Percentiles rank a stretch among this genome's conserved stretches.
Evolutionary conservation across 23 tunicate genomes (phyloP).

Genomic region (Clavelina lepadiformis): DNA sequence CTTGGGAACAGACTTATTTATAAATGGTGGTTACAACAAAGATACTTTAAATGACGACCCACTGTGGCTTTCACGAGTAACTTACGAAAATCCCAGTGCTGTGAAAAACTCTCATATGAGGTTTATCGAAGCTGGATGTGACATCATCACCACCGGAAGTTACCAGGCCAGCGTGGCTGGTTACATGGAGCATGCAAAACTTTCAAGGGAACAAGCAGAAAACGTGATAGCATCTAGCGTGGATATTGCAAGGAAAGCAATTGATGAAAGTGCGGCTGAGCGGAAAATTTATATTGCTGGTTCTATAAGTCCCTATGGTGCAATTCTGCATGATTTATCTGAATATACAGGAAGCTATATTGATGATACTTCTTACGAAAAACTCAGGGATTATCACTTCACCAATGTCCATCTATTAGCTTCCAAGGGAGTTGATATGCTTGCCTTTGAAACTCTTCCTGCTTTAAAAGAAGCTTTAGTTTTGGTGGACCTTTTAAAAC

Average conservation of each 20-base stretch:
- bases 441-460: slow-evolving; percentile 90
- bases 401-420: slow-evolving; percentile 47
- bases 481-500: slow-evolving; percentile 35
- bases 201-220: slow-evolving; percentile 57
- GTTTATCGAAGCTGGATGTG: slow-evolving; percentile 75
- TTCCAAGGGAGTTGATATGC: slow-evolving; percentile 41
- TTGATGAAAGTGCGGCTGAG: slow-evolving; percentile 16
- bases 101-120: slow-evolving; percentile 63
- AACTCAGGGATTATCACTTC: slow-evolving; percentile 51
- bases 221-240: slow-evolving; percentile 55
- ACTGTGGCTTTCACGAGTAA: slow-evolving; percentile 57
- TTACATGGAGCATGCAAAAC: slow-evolving; percentile 48
- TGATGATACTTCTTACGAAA: slow-evolving; percentile 30
- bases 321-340: slow-evolving; percentile 84
- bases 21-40: slow-evolving; percentile 48
- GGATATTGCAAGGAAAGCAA: slow-evolving; percentile 73
- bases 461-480: slow-evolving; percentile 69
- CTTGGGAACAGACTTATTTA: slow-evolving; percentile 50
- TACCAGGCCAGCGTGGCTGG: slow-evolving; percentile 76
- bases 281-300: slow-evolving; percentile 52
- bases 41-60: slow-evolving; percentile 60
- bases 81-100: slow-evolving; percentile 58
- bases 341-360: slow-evolving; percentile 82
- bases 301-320: slow-evolving; percentile 91
- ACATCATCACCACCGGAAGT: slow-evolving; percentile 61